These are phyloP conservation scores for Trachelipus rathkii DNA, from an alignment of 1,140 invertebrate genomes.

Conservation along the genomic window DNA sequence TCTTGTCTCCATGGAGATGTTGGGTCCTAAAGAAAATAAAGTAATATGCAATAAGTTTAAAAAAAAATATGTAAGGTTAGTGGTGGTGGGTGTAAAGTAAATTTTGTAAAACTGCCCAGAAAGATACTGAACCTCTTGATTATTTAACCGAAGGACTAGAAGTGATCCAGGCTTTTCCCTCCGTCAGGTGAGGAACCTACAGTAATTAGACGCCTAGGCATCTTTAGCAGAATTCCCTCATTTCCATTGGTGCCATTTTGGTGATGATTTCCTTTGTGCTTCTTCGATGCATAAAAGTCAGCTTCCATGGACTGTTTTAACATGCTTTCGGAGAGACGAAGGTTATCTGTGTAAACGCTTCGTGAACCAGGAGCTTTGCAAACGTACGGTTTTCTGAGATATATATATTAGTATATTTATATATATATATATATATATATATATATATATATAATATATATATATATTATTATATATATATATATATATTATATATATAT, in stretches of 20 bases:
- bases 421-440: too few species aligned
- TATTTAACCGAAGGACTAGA: conserved; percentile 86
- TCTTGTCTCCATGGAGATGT: conserved; percentile 65
- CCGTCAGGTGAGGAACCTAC: conserved; percentile 58
- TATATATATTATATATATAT: too few species aligned
- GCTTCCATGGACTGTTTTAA: conserved; percentile 98
- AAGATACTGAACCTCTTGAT: conserved; percentile 49
- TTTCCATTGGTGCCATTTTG: conserved; percentile 44
- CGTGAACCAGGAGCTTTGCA: conserved; percentile 93
- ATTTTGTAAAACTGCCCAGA: neutral
- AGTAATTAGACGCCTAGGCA: conserved; percentile 68
- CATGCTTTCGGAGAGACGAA: conserved; percentile 86
- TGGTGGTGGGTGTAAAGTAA: too few species aligned
- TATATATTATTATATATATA: too few species aligned
- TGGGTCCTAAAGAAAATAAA: conserved; percentile 52
- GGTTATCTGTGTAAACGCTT: conserved; percentile 95
- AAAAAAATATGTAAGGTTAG: neutral
- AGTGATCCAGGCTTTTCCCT: conserved; percentile 69
- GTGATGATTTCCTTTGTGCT: conserved; percentile 78
- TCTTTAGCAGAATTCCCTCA: conserved; percentile 58
- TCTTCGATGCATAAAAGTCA: conserved; percentile 97
- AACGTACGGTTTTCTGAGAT: conserved; percentile 91
- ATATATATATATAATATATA: too few species aligned
- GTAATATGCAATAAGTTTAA: neutral
- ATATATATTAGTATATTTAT: too few species aligned